phyloP scores from a whole-genome alignment of 2,888 invertebrate genomes.

The Isoperla grammatica region DNA sequence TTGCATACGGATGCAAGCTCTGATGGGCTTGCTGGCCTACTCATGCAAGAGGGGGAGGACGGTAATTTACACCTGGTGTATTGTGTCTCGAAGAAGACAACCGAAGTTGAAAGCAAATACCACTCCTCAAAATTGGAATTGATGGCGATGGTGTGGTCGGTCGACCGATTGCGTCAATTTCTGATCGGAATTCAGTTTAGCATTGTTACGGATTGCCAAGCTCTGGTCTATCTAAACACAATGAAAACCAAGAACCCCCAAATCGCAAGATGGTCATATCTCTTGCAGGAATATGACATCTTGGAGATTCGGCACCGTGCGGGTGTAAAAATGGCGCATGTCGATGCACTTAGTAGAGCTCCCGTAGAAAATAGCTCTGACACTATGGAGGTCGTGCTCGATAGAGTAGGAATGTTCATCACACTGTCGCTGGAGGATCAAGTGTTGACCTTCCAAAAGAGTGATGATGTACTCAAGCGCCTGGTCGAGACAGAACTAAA shows the following conservation, averaged over 20 bases:
- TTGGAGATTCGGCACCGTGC: not conserved
- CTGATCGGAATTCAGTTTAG: not conserved
- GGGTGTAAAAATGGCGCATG: not conserved
- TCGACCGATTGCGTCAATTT: not conserved
- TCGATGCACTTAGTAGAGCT: not conserved
- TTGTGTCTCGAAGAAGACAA: not conserved
- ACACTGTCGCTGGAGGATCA: not conserved
- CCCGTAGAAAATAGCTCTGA: not conserved
- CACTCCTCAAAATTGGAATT: not conserved
- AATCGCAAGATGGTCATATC: not conserved
- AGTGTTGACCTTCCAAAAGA: not conserved
- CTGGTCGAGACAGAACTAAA: not conserved
- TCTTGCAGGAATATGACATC: not conserved
- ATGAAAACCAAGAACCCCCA: not conserved
- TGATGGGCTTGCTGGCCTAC: conserved; percentile 23
- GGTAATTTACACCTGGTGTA: not conserved
- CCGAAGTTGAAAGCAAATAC: not conserved
- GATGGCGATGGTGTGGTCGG: not conserved
- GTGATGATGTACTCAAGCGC: not conserved
- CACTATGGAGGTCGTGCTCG: not conserved
- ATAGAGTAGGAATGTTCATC: not conserved
- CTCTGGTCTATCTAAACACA: not conserved
- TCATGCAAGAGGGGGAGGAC: not conserved
- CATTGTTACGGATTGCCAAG: not conserved
- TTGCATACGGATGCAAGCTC: conserved; percentile 22